Conservation (phyloP, 2,888 invertebrate species). For the Dasysyrphus albostriatus region DNA sequence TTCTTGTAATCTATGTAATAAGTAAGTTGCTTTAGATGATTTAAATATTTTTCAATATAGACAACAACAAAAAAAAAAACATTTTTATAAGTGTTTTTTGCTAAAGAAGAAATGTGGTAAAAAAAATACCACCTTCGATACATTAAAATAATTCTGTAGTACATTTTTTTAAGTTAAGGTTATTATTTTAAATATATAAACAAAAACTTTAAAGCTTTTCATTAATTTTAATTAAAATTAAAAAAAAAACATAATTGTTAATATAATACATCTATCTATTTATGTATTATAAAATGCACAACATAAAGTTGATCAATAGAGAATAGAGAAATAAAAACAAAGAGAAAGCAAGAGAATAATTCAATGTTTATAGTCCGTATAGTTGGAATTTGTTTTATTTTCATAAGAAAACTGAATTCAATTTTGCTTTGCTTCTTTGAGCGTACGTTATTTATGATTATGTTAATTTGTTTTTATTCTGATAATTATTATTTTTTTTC, state of each 20-base stretch:
- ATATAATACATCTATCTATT: slow-evolving; percentile 6
- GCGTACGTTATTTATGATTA: slow-evolving; percentile 10
- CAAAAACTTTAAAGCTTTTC: neutral
- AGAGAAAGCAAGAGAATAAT: slow-evolving; percentile 7
- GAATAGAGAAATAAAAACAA: neutral
- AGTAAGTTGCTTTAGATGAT: slow-evolving; percentile 19
- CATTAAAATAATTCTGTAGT: neutral
- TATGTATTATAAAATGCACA: slow-evolving; percentile 3
- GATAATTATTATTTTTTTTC: slow-evolving; percentile 2
- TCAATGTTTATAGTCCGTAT: slow-evolving; percentile 35
- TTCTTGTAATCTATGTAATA: slow-evolving; percentile 53
- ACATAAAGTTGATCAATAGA: slow-evolving; percentile 16
- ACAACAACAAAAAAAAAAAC: slow-evolving; percentile 1
- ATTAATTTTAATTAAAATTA: slow-evolving; percentile 10
- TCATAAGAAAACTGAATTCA: slow-evolving; percentile 3
- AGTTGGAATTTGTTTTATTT: slow-evolving; percentile 40
- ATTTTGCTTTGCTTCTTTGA: neutral
- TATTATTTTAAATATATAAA: neutral
- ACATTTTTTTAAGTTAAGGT: slow-evolving; percentile 14
- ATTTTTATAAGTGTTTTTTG: neutral
- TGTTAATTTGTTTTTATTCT: slow-evolving; percentile 1
- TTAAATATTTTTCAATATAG: slow-evolving; percentile 8
- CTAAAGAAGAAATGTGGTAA: neutral
- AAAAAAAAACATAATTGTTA: slow-evolving; percentile 7
- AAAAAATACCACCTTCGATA: neutral